Percentiles rank a stretch among this genome's conserved stretches.
Evolutionary conservation across 2,113 vertebrate genomes (phyloP).

Genomic region (zebrafish (Danio rerio)): DNA sequence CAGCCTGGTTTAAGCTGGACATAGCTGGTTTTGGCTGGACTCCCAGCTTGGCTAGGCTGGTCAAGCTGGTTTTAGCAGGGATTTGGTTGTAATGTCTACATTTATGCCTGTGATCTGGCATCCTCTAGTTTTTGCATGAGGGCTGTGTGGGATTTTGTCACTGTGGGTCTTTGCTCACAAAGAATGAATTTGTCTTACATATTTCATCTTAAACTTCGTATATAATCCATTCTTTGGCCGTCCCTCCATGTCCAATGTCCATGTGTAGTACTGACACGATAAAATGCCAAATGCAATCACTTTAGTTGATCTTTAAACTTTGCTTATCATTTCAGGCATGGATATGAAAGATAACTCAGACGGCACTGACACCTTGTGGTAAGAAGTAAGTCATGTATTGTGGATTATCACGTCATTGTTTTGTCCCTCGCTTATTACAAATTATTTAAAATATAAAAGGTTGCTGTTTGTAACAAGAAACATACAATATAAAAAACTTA

Average conservation of each 20-base stretch:
- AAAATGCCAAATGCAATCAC: too few species aligned
- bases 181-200: not conserved
- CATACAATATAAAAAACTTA: not conserved
- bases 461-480: not conserved
- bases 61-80: too few species aligned
- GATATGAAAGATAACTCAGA: not conserved
- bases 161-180: constrained; percentile 1
- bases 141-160: constrained; percentile 9
- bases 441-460: not conserved
- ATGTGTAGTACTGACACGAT: not conserved
- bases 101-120: not conserved
- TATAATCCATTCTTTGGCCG: not conserved
- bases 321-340: too few species aligned
- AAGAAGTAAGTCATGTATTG: not conserved
- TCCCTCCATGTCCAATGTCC: not conserved
- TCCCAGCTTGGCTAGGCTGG: too few species aligned
- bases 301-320: too few species aligned
- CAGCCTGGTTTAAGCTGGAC: too few species aligned
- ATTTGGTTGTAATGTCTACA: not conserved
- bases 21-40: too few species aligned
- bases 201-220: not conserved
- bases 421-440: not conserved
- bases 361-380: not conserved
- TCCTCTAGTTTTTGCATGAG: not conserved
- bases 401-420: too few species aligned